Base-by-base conservation (phyloP, 1,140 invertebrate species). In the Doryteuthis pealeii region DNA sequence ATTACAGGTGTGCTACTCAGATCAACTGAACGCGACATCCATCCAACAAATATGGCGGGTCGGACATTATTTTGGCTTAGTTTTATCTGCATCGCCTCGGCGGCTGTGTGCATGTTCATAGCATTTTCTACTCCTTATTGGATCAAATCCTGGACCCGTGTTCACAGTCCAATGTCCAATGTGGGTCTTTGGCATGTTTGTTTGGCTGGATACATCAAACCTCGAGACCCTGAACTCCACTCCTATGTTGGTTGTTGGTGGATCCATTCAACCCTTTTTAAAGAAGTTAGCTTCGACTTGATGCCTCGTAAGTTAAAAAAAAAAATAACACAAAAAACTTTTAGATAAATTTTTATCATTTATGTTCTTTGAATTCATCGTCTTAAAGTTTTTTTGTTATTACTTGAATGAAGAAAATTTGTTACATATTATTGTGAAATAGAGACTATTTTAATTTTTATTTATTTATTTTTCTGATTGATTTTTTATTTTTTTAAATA, bases 131-230 rank as follows among this genome's bases (percentile, higher is more conserved):
- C 95, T 78, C 96, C 97, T 0, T 98, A 97, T 84, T 99, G 97
- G 97, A 93, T 98, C 74, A 92, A 96, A 84, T 97, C 96, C 0
- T 98, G 95, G 88, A 91, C 94, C 74, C 93, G 96, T 80, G 96
- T 96, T 31, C 95, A 95, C 86, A 95, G 92, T 77, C 91, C 91
- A 78, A 78, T 86, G 33, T 79, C 79, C n/a, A 84, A 83, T 70
- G 96, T 98, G 92, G 97, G 97, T 0, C 86, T 99, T 10, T 99
- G 96, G 97, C 94, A 98, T 85, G 96, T 97, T 86, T 99, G 96
- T 85, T 97, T 99, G 82, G 91, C 95, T 75, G 90, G 95, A 75
- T 98, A 95, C 80, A 90, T 94, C 1, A 97, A 96, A 86, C 96
- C 96, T 0, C 90, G 92, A 74, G 96, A 96, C 84, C 96, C 96